Percentiles rank a stretch among this genome's conserved stretches.
Evolutionary conservation across 2,113 vertebrate genomes (phyloP).

Genomic region (Astur gentilis): DNA sequence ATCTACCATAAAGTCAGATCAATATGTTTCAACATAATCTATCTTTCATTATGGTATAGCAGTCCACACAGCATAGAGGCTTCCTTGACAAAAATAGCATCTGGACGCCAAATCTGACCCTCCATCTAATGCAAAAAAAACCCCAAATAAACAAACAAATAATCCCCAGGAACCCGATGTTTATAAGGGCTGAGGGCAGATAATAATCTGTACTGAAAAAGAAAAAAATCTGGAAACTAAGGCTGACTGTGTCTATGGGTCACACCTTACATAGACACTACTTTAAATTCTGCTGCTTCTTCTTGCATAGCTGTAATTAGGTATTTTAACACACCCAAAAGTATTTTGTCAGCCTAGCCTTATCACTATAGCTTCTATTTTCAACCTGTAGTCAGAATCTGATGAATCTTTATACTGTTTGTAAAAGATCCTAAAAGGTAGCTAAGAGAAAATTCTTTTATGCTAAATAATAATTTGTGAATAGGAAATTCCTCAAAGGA

Average conservation of each 20-base stretch:
- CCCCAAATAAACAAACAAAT: background rate
- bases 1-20: background rate
- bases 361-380: background rate
- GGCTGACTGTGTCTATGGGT: background rate
- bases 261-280: background rate
- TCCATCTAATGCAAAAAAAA: background rate
- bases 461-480: background rate
- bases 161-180: background rate
- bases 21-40: background rate
- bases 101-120: background rate
- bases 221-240: background rate
- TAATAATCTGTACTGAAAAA: background rate
- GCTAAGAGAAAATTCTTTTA: background rate
- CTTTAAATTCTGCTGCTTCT: background rate
- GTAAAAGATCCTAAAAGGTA: background rate
- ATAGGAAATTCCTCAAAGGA: background rate
- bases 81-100: background rate
- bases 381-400: background rate
- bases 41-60: background rate
- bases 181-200: background rate
- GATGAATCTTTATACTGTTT: background rate
- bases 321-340: background rate
- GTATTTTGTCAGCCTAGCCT: background rate
- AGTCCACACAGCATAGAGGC: rapidly evolving
- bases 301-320: background rate